Conservation (phyloP, 37 sponge, comb jelly and placozoan genomes). For the Spongilla lacustris region DNA sequence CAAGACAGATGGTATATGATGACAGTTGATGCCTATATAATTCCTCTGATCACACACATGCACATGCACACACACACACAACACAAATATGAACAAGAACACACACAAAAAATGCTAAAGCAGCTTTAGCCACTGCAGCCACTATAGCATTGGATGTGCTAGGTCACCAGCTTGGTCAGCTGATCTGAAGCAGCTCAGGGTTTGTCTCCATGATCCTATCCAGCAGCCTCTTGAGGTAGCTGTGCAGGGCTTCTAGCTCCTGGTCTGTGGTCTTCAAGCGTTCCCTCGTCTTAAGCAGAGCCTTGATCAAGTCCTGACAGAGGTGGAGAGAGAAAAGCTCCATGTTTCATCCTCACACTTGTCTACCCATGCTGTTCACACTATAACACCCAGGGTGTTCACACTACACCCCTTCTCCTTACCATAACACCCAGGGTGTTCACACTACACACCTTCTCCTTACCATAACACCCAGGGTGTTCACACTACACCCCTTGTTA, state of each 20-base stretch:
- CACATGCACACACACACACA: not conserved
- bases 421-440: too few relatives aligned
- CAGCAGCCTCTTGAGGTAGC: slow-evolving; percentile 51
- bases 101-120: not conserved
- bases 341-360: not conserved
- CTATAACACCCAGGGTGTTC: too few relatives aligned
- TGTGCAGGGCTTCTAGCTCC: slow-evolving; percentile 25
- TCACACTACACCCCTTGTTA: too few relatives aligned
- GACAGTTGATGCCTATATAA: not conserved
- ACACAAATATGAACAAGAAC: not conserved
- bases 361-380: not conserved
- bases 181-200: slow-evolving; percentile 18
- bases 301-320: slow-evolving; percentile 55
- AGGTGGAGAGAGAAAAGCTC: not conserved
- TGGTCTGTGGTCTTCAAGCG: slow-evolving; percentile 3
- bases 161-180: not conserved
- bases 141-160: not conserved
- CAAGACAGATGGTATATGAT: not conserved
- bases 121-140: not conserved
- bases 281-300: slow-evolving; percentile 32
- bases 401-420: too few relatives aligned
- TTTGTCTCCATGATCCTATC: slow-evolving; percentile 60
- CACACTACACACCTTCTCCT: not conserved
- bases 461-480: too few relatives aligned
- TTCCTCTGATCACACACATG: not conserved